Conservation (phyloP, 1,140 invertebrate species). For the Holotrichia oblita region DNA sequence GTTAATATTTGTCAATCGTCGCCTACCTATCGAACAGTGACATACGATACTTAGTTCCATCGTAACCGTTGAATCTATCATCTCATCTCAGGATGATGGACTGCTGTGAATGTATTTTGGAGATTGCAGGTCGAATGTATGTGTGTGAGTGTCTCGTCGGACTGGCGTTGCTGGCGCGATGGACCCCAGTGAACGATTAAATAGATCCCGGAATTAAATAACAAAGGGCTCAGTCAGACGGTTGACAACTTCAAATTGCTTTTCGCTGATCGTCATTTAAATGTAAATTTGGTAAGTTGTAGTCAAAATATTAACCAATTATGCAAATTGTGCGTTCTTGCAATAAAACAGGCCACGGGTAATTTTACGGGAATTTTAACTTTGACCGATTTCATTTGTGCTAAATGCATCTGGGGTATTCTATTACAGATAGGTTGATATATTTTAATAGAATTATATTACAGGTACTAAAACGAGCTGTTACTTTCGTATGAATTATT, state of each 20-base stretch:
- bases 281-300: conserved; percentile 60
- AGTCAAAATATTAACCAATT: conserved; percentile 61
- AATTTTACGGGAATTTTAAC: conserved; percentile 36
- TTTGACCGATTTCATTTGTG: neutral
- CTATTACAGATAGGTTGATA: neutral
- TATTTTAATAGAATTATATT: neutral
- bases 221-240: conserved; percentile 60
- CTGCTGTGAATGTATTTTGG: neutral
- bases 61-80: neutral
- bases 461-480: no score
- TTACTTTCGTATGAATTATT: no score
- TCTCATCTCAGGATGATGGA: neutral
- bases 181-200: conserved; percentile 52
- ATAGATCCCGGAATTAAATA: conserved; percentile 60
- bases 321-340: conserved; percentile 50
- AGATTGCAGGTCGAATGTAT: neutral
- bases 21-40: neutral
- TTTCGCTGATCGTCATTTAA: conserved; percentile 60
- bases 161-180: neutral
- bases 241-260: conserved; percentile 62
- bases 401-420: neutral
- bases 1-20: neutral
- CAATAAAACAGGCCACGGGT: conserved; percentile 11
- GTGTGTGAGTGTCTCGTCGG: neutral
- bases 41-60: conserved; percentile 19